Evolutionary conservation across 2,797 vertebrate genomes (phyloP).

Genomic region (Lacerta bilineata): DNA sequence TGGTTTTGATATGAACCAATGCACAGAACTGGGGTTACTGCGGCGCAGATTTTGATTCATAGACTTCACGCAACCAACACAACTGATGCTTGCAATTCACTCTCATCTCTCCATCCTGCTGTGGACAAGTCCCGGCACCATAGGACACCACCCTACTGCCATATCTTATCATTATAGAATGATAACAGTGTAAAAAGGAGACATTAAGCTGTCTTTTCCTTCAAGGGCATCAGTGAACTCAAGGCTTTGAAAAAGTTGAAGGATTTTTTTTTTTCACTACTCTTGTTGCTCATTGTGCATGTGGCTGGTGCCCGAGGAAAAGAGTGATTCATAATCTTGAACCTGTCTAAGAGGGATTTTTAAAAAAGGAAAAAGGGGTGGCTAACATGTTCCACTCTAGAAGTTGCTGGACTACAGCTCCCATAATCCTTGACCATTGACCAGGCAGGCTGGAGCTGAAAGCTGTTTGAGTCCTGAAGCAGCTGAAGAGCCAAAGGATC

Average conservation of each 20-base stretch:
- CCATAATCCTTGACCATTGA: no score
- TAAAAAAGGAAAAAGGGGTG: no score
- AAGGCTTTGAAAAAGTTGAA: neutral
- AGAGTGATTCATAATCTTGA: slow-evolving; percentile 57
- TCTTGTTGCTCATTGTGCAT: slow-evolving; percentile 37
- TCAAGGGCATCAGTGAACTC: neutral
- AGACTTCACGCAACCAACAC: no score
- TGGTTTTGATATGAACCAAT: neutral
- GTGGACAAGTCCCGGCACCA: neutral
- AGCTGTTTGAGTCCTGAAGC: no score
- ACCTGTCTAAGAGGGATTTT: neutral
- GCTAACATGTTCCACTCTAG: no score
- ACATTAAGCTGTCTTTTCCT: neutral
- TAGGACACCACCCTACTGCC: neutral
- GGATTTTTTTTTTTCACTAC: neutral
- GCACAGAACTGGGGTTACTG: neutral
- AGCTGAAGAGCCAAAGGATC: no score
- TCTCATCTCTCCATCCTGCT: neutral
- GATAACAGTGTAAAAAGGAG: neutral
- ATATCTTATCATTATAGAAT: neutral
- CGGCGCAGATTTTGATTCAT: neutral
- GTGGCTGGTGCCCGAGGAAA: slow-evolving; percentile 22
- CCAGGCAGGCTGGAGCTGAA: no score
- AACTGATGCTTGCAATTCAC: neutral
- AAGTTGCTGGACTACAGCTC: no score